A percentile compares a stretch with the other conserved stretches of the same genome.
Conservation (phyloP, 2,888 invertebrate species). For the Epistrophe eligans region DNA sequence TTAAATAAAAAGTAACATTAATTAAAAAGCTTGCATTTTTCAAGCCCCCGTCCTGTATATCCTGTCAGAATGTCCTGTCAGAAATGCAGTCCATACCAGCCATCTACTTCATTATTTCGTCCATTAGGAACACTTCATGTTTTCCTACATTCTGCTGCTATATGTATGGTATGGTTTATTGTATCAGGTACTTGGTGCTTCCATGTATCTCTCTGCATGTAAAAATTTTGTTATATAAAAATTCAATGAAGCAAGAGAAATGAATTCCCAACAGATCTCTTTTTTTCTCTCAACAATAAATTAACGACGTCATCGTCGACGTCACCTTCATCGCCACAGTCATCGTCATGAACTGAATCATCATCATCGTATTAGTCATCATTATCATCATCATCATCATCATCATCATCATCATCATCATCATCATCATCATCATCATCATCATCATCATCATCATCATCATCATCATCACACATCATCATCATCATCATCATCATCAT, state of each 20-base stretch:
- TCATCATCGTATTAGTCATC: constrained; percentile 37
- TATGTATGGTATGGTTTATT: neutral
- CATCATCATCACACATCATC: too few relatives aligned
- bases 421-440: constrained; percentile 45
- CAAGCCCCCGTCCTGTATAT: too few relatives aligned
- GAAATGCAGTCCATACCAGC: neutral
- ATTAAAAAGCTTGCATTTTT: neutral
- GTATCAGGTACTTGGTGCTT: neutral
- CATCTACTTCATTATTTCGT: too few relatives aligned
- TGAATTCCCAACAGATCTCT: constrained; percentile 39
- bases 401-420: constrained; percentile 29
- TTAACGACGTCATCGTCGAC: neutral
- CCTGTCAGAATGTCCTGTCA: neutral
- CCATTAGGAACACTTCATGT: neutral
- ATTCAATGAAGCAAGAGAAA: constrained; percentile 42
- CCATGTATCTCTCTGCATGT: neutral
- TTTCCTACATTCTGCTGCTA: neutral
- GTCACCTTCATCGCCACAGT: neutral
- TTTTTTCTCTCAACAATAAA: neutral
- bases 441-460: neutral
- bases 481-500: too few relatives aligned
- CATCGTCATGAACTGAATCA: constrained; percentile 13
- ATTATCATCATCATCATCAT: neutral
- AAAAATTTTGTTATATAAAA: neutral
- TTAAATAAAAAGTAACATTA: neutral